Evolutionary conservation across 1,140 invertebrate genomes (phyloP).

Genomic region (Aphis craccivora): DNA sequence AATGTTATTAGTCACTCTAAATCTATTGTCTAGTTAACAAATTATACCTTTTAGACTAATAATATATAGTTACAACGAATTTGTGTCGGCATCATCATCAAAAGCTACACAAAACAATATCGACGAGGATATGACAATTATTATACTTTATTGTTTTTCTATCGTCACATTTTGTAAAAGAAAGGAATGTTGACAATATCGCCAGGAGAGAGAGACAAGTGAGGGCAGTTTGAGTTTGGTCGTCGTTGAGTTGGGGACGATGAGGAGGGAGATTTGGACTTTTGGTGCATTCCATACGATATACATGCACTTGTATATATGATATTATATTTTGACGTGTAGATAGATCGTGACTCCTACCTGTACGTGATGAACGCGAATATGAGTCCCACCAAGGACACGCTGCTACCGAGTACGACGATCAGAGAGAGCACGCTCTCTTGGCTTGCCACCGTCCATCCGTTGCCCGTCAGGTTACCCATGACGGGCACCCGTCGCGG

Average conservation of each 20-base stretch:
- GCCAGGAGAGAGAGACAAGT: neutral
- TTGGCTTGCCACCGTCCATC: conserved; percentile 61
- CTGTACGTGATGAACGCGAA: conserved; percentile 78
- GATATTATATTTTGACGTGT: neutral
- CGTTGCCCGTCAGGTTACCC: conserved; percentile 32
- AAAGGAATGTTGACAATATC: neutral
- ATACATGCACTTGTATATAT: neutral
- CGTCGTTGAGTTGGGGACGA: fast-evolving
- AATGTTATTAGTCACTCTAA: neutral
- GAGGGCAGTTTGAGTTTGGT: neutral
- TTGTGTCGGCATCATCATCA: too few relatives aligned
- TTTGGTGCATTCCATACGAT: neutral
- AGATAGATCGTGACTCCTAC: conserved; percentile 64
- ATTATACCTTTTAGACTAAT: too few relatives aligned
- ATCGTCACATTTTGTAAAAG: too few relatives aligned
- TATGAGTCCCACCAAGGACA: conserved; percentile 74
- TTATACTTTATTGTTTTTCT: neutral
- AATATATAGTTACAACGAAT: too few relatives aligned
- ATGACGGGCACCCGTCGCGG: conserved; percentile 18
- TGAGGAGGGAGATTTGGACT: neutral
- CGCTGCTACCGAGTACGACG: conserved; percentile 72
- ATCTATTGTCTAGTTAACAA: neutral
- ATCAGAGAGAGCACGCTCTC: conserved; percentile 72
- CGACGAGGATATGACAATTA: neutral
- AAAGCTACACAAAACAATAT: too few relatives aligned